phyloP scores from a whole-genome alignment of 2,888 invertebrate genomes.

The Xestia c-nigrum region DNA sequence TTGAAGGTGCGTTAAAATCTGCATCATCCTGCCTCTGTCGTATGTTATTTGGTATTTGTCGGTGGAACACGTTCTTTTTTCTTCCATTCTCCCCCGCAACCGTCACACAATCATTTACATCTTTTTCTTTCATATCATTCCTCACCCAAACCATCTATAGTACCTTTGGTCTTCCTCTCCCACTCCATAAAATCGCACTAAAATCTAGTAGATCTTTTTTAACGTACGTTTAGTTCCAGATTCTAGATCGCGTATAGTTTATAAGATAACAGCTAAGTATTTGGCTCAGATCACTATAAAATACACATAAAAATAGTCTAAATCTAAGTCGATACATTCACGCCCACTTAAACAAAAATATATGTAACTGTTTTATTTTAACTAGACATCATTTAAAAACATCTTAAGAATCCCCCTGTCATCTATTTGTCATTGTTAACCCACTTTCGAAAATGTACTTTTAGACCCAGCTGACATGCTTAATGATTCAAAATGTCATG shows the following conservation, averaged over 20 bases:
- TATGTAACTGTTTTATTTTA: slow-evolving; percentile 59
- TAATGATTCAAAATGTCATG: slow-evolving; percentile 77
- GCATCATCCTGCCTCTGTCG: no score
- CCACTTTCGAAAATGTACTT: slow-evolving; percentile 75
- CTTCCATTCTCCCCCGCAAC: no score
- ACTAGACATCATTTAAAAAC: slow-evolving; percentile 65
- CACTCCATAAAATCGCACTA: slow-evolving; percentile 4
- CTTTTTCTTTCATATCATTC: no score
- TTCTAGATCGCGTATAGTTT: slow-evolving; percentile 44
- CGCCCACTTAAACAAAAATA: slow-evolving; percentile 46
- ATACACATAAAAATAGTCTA: slow-evolving; percentile 35
- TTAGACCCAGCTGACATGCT: slow-evolving; percentile 71
- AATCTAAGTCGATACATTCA: slow-evolving; percentile 49
- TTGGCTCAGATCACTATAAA: slow-evolving; percentile 24
- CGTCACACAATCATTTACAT: no score
- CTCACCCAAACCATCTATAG: no score
- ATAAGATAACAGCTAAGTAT: slow-evolving; percentile 23
- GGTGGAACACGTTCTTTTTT: no score
- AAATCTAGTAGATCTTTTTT: slow-evolving; percentile 42
- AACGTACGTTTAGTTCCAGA: slow-evolving; percentile 4
- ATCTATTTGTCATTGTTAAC: slow-evolving; percentile 81
- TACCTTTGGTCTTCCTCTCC: no score
- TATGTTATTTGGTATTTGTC: no score
- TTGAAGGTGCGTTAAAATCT: slow-evolving; percentile 32
- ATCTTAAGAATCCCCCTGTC: slow-evolving; percentile 70